These are phyloP conservation scores for Pseudachorutes palmiensis DNA, from an alignment of 1,140 invertebrate genomes.

Conservation along the genomic window DNA sequence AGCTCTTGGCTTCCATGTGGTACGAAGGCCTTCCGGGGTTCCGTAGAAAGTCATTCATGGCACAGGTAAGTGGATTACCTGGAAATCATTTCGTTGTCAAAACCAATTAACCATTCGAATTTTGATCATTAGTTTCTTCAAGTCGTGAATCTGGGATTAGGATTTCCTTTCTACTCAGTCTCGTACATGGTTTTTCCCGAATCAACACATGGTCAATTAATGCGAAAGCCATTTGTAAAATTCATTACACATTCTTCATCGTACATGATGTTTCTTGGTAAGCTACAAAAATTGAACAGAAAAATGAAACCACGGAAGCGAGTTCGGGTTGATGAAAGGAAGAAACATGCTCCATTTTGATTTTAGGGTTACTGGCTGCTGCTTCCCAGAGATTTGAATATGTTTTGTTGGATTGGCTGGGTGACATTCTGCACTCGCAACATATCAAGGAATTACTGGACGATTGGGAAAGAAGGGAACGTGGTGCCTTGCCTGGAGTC, in stretches of 20 bases:
- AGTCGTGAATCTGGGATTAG: not conserved
- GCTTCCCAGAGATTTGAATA: slow-evolving; percentile 74
- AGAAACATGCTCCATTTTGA: slow-evolving; percentile 5
- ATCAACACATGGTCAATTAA: slow-evolving; percentile 62
- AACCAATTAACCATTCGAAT: too few relatives aligned
- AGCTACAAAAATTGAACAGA: too few relatives aligned
- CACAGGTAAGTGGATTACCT: slow-evolving; percentile 40
- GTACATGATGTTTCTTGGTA: slow-evolving; percentile 82
- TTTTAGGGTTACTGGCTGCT: slow-evolving; percentile 63
- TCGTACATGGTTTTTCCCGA: slow-evolving; percentile 72
- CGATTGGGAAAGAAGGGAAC: slow-evolving; percentile 65
- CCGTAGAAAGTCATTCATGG: slow-evolving; percentile 85
- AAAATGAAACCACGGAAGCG: too few relatives aligned
- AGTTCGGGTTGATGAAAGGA: too few relatives aligned
- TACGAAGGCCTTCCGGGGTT: slow-evolving; percentile 92
- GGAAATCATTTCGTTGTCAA: not conserved
- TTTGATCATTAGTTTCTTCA: slow-evolving; percentile 3
- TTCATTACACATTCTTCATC: slow-evolving; percentile 85
- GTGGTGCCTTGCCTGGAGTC: slow-evolving; percentile 68
- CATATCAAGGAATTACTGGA: slow-evolving; percentile 61
- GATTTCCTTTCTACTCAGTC: slow-evolving; percentile 73
- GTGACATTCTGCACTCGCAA: slow-evolving; percentile 52
- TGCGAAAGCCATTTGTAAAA: slow-evolving; percentile 88
- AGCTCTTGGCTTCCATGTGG: slow-evolving; percentile 94
- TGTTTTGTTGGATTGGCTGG: slow-evolving; percentile 58